Base-by-base conservation (phyloP, 2,113 vertebrate genomes). In the Lutjanus erythropterus region DNA sequence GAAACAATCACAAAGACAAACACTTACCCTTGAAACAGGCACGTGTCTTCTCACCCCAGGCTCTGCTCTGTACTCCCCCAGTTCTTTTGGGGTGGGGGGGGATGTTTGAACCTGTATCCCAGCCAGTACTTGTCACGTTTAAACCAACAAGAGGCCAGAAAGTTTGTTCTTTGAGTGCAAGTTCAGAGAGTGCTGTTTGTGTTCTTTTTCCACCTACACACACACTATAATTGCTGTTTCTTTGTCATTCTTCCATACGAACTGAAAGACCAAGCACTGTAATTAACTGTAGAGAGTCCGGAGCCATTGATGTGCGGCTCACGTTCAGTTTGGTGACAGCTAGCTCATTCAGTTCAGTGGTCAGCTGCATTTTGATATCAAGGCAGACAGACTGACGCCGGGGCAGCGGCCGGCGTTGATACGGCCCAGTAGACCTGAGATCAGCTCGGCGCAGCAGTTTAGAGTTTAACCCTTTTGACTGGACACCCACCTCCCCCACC, bases 1-100 rank as follows among this genome's bases (percentile, higher is more conserved):
- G 91, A 93, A 92, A 91, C 91, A 90, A 90, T 91, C 91, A 91
- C 87, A 92, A 91, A 93, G 91, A 89, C 89, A 85, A 89, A 89
- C 91, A 87, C 88, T 91, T 91, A 85, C 89, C 86, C 89, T 92
- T 92, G 83, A 91, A 93, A 89, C 75, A 64, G 90, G 78, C 90
- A 87, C 82, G 89, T 80, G 86, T 83, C 76, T 85, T 76, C 78
- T 79, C 75, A 84, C 89, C 84, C 78, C 70, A 55, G 83, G 79
- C 89, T 85, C 78, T 44, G 27, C 71, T 80, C 81, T 78, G 74
- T 47, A 42, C 76, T 59, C 70, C 53, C 52, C 29, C 80, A 39
- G 62, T 72, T 84, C 71, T 85, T 87, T 46, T 12, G 78, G 82
- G 64, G 75, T 33, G 65, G 39, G 41, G 75, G 33, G 10, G 71